These are phyloP conservation scores for Astyanax mexicanus DNA, from an alignment of 2,797 vertebrate genomes.

Conservation along the genomic window DNA sequence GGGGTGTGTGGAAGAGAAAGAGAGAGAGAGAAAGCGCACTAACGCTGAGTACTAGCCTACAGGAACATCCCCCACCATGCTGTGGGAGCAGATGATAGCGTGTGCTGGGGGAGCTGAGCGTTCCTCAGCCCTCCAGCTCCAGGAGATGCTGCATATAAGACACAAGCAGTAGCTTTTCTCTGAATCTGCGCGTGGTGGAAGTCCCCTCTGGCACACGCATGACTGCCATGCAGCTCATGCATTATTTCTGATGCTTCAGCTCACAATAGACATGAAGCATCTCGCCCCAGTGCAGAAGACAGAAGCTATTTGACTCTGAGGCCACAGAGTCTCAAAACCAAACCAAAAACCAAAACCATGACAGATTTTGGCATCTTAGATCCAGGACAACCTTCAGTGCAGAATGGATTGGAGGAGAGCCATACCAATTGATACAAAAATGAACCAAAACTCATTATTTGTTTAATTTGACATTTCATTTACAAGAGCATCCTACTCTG, in stretches of 20 bases:
- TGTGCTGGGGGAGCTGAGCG: slow-evolving; percentile 54
- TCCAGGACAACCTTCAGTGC: slow-evolving; percentile 8
- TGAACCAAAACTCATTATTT: no score
- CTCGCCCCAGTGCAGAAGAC: slow-evolving; percentile 26
- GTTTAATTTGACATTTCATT: no score
- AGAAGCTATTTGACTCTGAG: slow-evolving; percentile 22
- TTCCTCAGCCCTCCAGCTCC: slow-evolving; percentile 40
- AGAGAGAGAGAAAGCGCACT: slow-evolving; percentile 12
- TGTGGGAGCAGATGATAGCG: slow-evolving; percentile 51
- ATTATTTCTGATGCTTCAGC: slow-evolving; percentile 31
- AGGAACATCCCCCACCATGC: slow-evolving; percentile 57
- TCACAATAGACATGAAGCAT: slow-evolving; percentile 22
- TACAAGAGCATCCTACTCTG: no score
- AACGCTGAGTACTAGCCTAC: slow-evolving; percentile 38
- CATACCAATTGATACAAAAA: not conserved
- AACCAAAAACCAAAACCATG: slow-evolving; percentile 2
- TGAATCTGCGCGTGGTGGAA: slow-evolving; percentile 14
- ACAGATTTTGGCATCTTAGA: not conserved
- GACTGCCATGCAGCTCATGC: slow-evolving; percentile 15
- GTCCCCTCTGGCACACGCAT: slow-evolving; percentile 13
- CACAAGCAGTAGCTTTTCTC: slow-evolving; percentile 8
- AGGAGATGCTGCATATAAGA: not conserved
- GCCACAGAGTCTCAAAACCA: not conserved
- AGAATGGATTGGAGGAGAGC: slow-evolving; percentile 15
- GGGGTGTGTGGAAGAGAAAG: slow-evolving; percentile 33